Evolutionary conservation across 1,140 invertebrate genomes (phyloP).

Genomic region (Harlomillsia oculata): DNA sequence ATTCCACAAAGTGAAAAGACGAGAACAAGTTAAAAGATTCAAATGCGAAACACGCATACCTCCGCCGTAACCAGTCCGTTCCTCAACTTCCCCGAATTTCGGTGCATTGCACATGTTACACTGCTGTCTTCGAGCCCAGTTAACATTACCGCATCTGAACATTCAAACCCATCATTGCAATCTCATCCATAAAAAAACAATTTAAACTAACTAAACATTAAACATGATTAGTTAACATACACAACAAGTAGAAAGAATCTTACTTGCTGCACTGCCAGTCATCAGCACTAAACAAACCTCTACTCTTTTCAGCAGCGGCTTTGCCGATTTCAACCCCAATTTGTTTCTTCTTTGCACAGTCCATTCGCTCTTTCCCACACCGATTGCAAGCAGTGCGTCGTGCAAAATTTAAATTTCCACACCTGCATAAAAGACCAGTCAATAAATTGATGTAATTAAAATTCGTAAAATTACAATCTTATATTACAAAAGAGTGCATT

Average conservation of each 20-base stretch:
- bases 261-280: constrained; percentile 98
- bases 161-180: background rate
- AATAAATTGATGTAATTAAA: background rate
- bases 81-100: constrained; percentile 84
- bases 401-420: constrained; percentile 91
- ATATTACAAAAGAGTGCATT: background rate
- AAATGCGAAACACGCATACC: constrained; percentile 40
- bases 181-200: background rate
- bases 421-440: constrained; percentile 46
- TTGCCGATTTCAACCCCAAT: constrained; percentile 95
- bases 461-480: background rate
- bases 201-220: constrained; percentile 1
- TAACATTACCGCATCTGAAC: constrained; percentile 88
- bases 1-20: background rate
- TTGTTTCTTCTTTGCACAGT: constrained; percentile 67
- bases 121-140: constrained; percentile 91
- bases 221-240: background rate
- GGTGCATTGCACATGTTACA: constrained; percentile 99
- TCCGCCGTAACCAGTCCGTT: constrained; percentile 68
- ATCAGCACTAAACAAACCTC: constrained; percentile 95
- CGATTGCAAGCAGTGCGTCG: constrained; percentile 79
- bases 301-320: constrained; percentile 92
- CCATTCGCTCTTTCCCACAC: constrained; percentile 64
- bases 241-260: background rate
- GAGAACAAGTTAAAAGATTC: background rate